Conservation (phyloP, 2,113 vertebrate species). For the Carassius gibelio region DNA sequence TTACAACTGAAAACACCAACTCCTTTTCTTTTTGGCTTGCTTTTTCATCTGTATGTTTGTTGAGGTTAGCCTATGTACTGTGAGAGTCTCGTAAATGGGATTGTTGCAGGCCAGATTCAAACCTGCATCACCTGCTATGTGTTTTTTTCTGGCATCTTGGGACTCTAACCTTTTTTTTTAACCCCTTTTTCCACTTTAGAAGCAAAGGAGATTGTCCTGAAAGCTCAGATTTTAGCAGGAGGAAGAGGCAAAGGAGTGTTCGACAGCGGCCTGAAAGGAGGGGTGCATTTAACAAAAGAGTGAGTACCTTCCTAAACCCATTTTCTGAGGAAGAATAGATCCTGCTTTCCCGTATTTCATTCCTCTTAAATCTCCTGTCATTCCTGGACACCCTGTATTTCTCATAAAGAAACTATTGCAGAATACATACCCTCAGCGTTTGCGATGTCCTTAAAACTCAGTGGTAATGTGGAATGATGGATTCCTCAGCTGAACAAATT, state of each 20-base stretch:
- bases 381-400: not conserved
- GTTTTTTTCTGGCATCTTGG: not conserved
- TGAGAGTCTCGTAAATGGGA: not conserved
- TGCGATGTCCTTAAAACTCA: not conserved
- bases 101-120: not conserved
- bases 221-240: constrained; percentile 97
- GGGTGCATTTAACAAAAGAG: constrained; percentile 98
- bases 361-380: not conserved
- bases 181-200: constrained; percentile 73
- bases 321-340: not conserved
- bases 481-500: constrained; percentile 21
- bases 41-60: not conserved
- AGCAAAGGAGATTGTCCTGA: constrained; percentile 94
- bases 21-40: constrained; percentile 38
- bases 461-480: constrained; percentile 17
- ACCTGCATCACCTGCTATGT: not conserved
- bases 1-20: constrained; percentile 6
- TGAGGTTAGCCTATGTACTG: not conserved
- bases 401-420: not conserved
- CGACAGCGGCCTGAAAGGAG: constrained; percentile 95
- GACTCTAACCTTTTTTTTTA: not conserved
- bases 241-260: constrained; percentile 96
- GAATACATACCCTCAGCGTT: not conserved
- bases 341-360: not conserved
- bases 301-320: constrained; percentile 74